A percentile compares a stretch with the other conserved stretches of the same genome.
Evolutionary conservation across 2,113 vertebrate species (phyloP).

Genomic region (Ophthalmolycus amberensis): DNA sequence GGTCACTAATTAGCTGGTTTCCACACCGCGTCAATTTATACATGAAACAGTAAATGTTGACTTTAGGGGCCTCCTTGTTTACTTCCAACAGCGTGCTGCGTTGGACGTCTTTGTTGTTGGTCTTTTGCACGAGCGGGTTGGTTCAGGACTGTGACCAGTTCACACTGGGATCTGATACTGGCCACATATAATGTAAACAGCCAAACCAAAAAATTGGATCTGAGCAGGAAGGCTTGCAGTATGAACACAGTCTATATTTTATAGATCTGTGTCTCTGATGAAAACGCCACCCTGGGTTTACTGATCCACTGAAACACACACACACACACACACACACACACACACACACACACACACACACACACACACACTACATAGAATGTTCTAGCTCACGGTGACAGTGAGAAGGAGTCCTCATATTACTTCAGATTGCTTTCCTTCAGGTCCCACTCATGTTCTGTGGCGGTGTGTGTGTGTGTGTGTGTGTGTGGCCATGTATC

Average conservation of each 20-base stretch:
- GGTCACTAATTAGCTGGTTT: background rate
- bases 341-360: constrained; percentile 6
- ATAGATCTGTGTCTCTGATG: background rate
- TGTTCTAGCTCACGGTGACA: constrained; percentile 56
- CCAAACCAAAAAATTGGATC: background rate
- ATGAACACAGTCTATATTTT: background rate
- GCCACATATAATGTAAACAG: background rate
- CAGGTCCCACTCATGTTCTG: constrained; percentile 25
- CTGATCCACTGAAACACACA: background rate
- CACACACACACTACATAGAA: constrained; percentile 6
- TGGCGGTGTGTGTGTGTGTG: background rate
- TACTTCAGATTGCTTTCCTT: constrained; percentile 53
- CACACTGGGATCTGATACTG: background rate
- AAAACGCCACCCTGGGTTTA: background rate
- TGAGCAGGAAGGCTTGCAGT: background rate
- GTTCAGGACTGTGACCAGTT: background rate
- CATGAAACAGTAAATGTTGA: background rate
- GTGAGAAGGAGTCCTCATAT: constrained; percentile 36
- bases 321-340: constrained; percentile 3
- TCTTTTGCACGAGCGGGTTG: background rate
- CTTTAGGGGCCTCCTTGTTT: background rate
- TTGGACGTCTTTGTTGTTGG: background rate
- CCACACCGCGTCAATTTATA: background rate
- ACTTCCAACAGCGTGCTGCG: background rate
- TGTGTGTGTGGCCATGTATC: background rate